Conservation (phyloP, 2,113 vertebrate species). For the Dicerorhinus sumatrensis region DNA sequence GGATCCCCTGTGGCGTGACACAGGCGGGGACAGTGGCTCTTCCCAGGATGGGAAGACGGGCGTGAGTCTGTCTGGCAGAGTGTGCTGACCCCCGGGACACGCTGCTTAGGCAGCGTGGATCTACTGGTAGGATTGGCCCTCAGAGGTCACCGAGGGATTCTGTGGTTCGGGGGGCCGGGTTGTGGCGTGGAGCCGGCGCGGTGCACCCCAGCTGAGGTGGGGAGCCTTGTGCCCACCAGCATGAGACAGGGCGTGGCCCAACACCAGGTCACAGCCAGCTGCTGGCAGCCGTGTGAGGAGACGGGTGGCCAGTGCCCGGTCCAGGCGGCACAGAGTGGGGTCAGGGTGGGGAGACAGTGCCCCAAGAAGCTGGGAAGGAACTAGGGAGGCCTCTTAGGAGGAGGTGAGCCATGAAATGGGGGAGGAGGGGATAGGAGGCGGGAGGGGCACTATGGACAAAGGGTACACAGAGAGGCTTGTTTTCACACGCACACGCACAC, state of each 20-base stretch:
- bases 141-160: not conserved
- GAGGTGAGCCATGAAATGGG: not conserved
- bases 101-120: not conserved
- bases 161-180: not conserved
- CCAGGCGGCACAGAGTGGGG: not conserved
- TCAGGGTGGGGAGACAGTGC: not conserved
- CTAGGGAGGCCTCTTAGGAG: not conserved
- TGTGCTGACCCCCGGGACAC: not conserved
- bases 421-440: not conserved
- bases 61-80: not conserved
- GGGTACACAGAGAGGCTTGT: not conserved
- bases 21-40: not conserved
- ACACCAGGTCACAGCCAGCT: not conserved
- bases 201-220: accelerated
- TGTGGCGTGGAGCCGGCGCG: accelerated
- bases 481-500: not conserved
- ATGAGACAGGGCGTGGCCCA: not conserved
- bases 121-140: not conserved
- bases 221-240: not conserved
- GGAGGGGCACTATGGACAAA: not conserved
- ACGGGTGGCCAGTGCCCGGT: not conserved
- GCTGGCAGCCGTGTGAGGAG: not conserved
- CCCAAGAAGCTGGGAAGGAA: not conserved
- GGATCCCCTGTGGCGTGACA: not conserved
- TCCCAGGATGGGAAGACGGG: not conserved